phyloP scores from a whole-genome alignment of 1,140 invertebrate genomes.

The Drosophila punjabiensis region DNA sequence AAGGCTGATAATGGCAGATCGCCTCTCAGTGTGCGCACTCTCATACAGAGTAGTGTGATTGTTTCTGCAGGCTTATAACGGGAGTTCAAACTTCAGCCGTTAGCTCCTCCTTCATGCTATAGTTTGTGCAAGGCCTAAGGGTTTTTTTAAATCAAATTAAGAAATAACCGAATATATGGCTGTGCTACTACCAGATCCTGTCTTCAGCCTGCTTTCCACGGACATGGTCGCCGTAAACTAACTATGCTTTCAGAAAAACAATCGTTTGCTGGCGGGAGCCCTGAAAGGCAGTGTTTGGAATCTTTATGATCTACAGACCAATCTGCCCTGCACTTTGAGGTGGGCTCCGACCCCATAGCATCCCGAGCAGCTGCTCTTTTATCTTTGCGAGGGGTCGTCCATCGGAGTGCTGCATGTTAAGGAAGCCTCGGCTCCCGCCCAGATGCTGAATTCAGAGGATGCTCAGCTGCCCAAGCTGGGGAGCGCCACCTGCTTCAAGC shows the following conservation, averaged over 20 bases:
- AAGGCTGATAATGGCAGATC: too few species aligned
- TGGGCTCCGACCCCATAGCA: slow-evolving; percentile 77
- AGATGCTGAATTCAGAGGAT: slow-evolving; percentile 82
- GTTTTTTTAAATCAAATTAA: slow-evolving; percentile 32
- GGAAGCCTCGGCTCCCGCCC: slow-evolving; percentile 86
- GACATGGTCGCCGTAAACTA: slow-evolving; percentile 89
- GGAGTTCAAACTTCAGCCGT: too few species aligned
- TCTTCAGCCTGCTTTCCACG: slow-evolving; percentile 88
- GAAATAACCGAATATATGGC: slow-evolving; percentile 82
- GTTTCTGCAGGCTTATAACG: too few species aligned
- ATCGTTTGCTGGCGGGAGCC: slow-evolving; percentile 89
- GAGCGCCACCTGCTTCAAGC: slow-evolving; percentile 89
- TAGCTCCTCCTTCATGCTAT: too few species aligned
- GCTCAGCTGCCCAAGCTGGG: slow-evolving; percentile 86
- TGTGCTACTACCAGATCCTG: slow-evolving; percentile 88
- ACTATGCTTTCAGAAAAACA: slow-evolving; percentile 88
- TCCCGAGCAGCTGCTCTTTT: slow-evolving; percentile 88
- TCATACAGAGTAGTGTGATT: too few species aligned
- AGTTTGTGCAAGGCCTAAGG: too few species aligned
- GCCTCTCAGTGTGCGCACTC: too few species aligned
- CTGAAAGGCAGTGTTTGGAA: slow-evolving; percentile 89
- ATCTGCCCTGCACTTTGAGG: slow-evolving; percentile 73
- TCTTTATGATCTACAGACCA: slow-evolving; percentile 89
- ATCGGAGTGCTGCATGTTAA: slow-evolving; percentile 88
- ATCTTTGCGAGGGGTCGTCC: slow-evolving; percentile 88